phyloP scores from a whole-genome alignment of 2,888 invertebrate genomes.

The Ptilodon capucinus region DNA sequence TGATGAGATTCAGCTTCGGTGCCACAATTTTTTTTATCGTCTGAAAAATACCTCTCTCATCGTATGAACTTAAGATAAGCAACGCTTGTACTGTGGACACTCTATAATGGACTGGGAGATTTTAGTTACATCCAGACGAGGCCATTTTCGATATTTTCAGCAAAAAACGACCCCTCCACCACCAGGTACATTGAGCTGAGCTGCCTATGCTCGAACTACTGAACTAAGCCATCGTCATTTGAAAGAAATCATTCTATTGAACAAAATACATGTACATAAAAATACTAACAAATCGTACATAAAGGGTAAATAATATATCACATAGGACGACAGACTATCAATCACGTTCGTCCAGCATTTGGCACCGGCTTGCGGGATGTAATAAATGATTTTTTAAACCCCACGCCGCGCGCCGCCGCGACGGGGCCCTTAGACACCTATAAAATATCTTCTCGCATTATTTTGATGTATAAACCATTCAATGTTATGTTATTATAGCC shows the following conservation, averaged over 20 bases:
- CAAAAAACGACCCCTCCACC: too few species aligned
- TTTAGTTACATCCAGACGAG: too few species aligned
- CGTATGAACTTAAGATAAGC: too few species aligned
- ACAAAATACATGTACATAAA: slow-evolving; percentile 4
- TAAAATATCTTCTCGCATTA: background rate
- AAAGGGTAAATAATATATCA: slow-evolving; percentile 30
- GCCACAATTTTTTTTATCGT: too few species aligned
- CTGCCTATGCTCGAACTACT: too few species aligned
- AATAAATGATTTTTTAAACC: slow-evolving; percentile 62
- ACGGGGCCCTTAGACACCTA: slow-evolving; percentile 3
- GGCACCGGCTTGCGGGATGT: slow-evolving; percentile 48
- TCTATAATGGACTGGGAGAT: too few species aligned
- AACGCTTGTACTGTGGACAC: too few species aligned
- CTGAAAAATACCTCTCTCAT: too few species aligned
- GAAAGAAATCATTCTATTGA: too few species aligned
- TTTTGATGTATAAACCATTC: background rate
- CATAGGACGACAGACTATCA: slow-evolving; percentile 45
- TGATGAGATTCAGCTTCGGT: background rate
- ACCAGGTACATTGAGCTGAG: too few species aligned
- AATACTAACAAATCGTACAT: background rate
- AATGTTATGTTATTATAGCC: background rate
- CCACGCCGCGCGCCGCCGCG: slow-evolving; percentile 10
- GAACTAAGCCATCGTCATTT: too few species aligned
- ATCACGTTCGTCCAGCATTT: slow-evolving; percentile 54
- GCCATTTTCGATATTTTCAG: too few species aligned